Conservation (phyloP, 2,797 vertebrate species). For the Capromys pilorides region DNA sequence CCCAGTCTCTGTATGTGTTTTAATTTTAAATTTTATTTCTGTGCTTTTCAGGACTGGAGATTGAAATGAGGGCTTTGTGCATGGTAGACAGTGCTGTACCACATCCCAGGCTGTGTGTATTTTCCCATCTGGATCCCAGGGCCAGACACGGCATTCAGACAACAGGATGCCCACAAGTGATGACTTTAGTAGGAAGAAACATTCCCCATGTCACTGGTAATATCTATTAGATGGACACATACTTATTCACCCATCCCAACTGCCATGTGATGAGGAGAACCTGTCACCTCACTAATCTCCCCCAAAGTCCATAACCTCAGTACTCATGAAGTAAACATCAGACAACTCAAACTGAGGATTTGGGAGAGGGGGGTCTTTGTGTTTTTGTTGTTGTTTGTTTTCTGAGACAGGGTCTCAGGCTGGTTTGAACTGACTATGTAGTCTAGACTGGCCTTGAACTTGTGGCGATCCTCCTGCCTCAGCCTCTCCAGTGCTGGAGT, state of each 20-base stretch:
- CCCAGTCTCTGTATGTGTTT: too few species aligned
- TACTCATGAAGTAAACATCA: neutral
- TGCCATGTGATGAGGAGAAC: neutral
- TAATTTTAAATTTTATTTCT: neutral
- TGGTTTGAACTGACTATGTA: neutral
- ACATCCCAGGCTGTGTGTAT: neutral
- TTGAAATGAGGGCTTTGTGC: neutral
- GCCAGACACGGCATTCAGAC: neutral
- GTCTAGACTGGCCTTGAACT: neutral
- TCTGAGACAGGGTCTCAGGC: neutral
- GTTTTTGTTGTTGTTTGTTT: neutral
- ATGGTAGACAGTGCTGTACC: neutral
- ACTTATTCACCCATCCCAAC: too few species aligned
- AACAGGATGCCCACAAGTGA: neutral
- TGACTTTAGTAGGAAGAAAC: neutral
- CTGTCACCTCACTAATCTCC: neutral
- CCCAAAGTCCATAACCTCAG: neutral
- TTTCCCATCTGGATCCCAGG: too few species aligned
- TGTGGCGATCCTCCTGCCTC: neutral
- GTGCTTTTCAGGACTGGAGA: neutral
- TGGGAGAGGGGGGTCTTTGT: too few species aligned
- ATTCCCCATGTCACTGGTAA: neutral
- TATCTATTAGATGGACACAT: rapidly evolving
- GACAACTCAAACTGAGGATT: neutral
- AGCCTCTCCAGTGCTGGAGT: neutral